A percentile compares a stretch with the other conserved stretches of the same genome.
phyloP scores from a whole-genome alignment of 2,888 invertebrate species.

The Eupithecia subumbrata region DNA sequence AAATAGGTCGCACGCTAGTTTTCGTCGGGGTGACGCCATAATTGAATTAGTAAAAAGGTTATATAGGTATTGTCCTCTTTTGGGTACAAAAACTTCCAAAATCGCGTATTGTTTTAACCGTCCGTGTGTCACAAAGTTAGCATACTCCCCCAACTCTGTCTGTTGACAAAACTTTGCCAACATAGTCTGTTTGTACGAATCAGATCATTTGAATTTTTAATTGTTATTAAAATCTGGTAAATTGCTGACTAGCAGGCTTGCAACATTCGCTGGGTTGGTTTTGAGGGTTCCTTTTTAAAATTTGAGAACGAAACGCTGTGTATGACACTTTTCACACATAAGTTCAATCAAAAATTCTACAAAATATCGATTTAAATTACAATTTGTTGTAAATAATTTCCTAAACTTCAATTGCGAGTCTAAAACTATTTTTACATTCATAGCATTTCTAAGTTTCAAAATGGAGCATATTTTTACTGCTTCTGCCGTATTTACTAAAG shows the following conservation, averaged over 20 bases:
- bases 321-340: background rate
- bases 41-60: too few relatives aligned
- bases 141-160: conserved; percentile 33
- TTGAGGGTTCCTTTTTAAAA: conserved; percentile 11
- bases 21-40: too few relatives aligned
- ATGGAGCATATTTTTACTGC: too few relatives aligned
- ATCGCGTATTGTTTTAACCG: background rate
- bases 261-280: conserved; percentile 1
- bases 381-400: background rate
- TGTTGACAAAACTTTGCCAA: conserved; percentile 46
- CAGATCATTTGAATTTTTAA: conserved; percentile 40
- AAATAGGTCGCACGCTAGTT: too few relatives aligned
- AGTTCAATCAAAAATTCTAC: background rate
- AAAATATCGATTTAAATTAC: background rate
- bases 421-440: too few relatives aligned
- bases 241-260: conserved; percentile 17
- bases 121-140: conserved; percentile 38
- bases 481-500: too few relatives aligned
- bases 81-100: background rate
- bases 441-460: too few relatives aligned
- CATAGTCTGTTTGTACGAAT: conserved; percentile 34
- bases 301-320: background rate
- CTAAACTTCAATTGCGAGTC: too few relatives aligned
- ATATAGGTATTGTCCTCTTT: background rate
- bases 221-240: conserved; percentile 36